Base-by-base conservation (phyloP, 2,888 invertebrate genomes). In the Leuctra nigra region DNA sequence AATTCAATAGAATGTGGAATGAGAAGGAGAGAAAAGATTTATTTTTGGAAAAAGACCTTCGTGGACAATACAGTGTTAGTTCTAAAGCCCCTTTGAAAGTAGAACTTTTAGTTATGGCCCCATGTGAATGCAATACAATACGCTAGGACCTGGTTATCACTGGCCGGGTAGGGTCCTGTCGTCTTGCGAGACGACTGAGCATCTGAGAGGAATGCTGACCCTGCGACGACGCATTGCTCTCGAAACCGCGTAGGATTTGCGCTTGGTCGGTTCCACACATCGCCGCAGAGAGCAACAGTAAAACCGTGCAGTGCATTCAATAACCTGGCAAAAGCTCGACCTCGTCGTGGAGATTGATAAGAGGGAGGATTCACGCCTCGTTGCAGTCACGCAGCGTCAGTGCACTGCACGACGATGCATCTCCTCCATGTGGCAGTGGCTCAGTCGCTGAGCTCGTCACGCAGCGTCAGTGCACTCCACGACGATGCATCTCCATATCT, bases 61-160 rank as follows among this genome's bases (percentile, higher is more conserved):
- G 29, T 29, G 44, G 44, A 44, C 44, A 44, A 44, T 44, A 20
- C 44, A 44, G 23, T n/a, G 44, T 44, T 44, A 44, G 44, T 44
- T 44, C 22, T 44, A 44, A 44, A 20, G 44, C 44, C 20, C 20
- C 23, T 44, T 44, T 44, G 44, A 44, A 44, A 20, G 44, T 23
- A 9, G 22, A 23, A 44, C 44, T 44, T 44, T 23, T 23, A 3
- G 44, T 44, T 44, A n/a, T 23, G 20, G 44, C 20, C 44, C 44
- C 44, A 18, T 44, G 22, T 23, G 44, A 16, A 4, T 38, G 22
- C 44, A 23, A 44, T 44, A n/a, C 44, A 9, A 23, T 16, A 2
- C 20, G 16, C 4, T 14, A 3, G 6, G 39, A 20, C 39, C 16
- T 16, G 39, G 39, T 39, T 39, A 14, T 39, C 39, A 20, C 16